phyloP scores from a whole-genome alignment of 2,797 vertebrate genomes.

The Octomys mimax region DNA sequence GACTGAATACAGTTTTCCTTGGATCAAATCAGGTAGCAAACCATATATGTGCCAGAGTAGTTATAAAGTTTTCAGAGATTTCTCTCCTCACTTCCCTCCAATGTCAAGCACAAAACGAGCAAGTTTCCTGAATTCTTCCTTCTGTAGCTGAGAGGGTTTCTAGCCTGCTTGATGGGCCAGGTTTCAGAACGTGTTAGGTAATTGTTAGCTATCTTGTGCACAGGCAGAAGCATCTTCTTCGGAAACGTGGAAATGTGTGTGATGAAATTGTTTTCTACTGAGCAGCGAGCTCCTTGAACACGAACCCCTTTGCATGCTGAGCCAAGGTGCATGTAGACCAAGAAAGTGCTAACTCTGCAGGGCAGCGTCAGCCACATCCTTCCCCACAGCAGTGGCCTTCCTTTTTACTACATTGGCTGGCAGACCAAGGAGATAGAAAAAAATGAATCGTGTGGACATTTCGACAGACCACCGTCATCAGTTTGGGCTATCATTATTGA shows the following conservation, averaged over 20 bases:
- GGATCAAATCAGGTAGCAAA: neutral
- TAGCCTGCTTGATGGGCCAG: neutral
- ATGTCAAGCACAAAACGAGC: neutral
- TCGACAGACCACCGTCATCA: constrained; percentile 83
- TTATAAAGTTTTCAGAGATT: neutral
- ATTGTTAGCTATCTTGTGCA: neutral
- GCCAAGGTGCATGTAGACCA: neutral
- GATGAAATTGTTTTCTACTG: constrained; percentile 5
- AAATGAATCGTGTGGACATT: constrained; percentile 78
- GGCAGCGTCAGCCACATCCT: constrained; percentile 81
- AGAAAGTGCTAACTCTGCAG: constrained; percentile 64
- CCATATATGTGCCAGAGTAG: neutral
- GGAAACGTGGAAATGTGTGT: neutral
- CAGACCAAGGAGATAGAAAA: constrained; percentile 84
- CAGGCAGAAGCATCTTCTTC: neutral
- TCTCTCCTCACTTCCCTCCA: neutral
- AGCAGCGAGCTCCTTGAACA: neutral
- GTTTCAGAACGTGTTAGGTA: neutral
- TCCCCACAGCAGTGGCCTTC: constrained; percentile 84
- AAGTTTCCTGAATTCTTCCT: neutral
- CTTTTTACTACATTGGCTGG: constrained; percentile 78
- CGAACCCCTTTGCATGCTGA: constrained; percentile 10
- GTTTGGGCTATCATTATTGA: constrained; percentile 88
- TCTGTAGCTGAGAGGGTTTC: neutral
- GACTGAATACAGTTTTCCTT: constrained; percentile 13